Base-by-base conservation (phyloP, 2,888 invertebrate species). In the Loripinus fragilis region DNA sequence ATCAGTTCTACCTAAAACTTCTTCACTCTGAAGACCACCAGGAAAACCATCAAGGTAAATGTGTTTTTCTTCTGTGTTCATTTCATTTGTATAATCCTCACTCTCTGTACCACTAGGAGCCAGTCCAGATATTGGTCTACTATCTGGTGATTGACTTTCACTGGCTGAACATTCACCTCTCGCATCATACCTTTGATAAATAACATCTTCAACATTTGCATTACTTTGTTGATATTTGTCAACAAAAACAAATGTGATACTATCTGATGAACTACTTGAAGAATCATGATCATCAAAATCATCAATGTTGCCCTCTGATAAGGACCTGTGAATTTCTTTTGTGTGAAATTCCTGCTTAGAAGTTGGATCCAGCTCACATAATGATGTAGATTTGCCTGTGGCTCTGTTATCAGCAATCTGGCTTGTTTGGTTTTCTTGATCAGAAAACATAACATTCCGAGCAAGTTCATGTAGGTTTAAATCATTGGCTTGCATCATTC, bases 191-290 rank as follows among this genome's bases (percentile, higher is more conserved):
- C 10, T 33, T 2, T 33, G 17, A 30, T 33, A 28, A 17, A 60
- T 33, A 1, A 60, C 60, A 60, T 33, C 23, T 33, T 60, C 60
- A 20, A 33, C 28, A 33, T 23, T 12, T 33, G 15, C 5, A 25
- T 55, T 55, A 23, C 12, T 28, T 12, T 52, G 25, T 20, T 52
- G 8, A 52, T 52, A 35, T 55, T 85, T 83, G 42, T 84, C 85
- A 77, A 89, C 81, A 84, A 90, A 90, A 15, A 90, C 87, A 83
- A 90, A 89, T 45, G 88, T 88, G 50, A 90, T 89, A 74, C 89
- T 90, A 74, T 90, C 90, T 82, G 83, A 84, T 15, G 87, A 87
- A 38, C 81, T 78, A 48, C 76, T 73, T 41, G 82, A 80, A 60
- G 71, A 42, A 67, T 76, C 60, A 50, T 73, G 66, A 48, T 85